Evolutionary conservation across 2,888 invertebrate genomes (phyloP).

Genomic region (Polyommatus icarus): DNA sequence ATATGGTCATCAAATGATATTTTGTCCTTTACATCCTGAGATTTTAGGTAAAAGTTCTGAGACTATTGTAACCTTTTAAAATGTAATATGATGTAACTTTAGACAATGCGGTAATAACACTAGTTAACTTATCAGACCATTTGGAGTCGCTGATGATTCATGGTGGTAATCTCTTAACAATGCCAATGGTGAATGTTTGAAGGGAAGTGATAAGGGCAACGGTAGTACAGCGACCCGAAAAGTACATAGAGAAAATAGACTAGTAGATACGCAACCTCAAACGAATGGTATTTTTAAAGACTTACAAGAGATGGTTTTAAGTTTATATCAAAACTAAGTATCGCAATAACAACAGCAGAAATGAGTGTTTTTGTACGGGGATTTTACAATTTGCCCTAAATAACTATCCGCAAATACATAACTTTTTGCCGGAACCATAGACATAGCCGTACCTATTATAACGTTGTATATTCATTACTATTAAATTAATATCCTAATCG

Average conservation of each 20-base stretch:
- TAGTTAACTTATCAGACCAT: slow-evolving; percentile 33
- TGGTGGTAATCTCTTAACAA: slow-evolving; percentile 64
- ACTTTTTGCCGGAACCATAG: no score
- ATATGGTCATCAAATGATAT: no score
- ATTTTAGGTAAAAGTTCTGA: neutral
- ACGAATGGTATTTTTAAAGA: neutral
- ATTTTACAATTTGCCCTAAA: no score
- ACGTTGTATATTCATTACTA: no score
- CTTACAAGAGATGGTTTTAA: no score
- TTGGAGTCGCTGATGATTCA: slow-evolving; percentile 57
- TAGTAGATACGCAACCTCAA: neutral
- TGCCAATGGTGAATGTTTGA: slow-evolving; percentile 51
- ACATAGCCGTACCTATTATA: no score
- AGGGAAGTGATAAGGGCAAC: slow-evolving; percentile 65
- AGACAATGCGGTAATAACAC: slow-evolving; percentile 6
- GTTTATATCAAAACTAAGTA: no score
- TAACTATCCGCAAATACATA: no score
- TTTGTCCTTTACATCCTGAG: no score
- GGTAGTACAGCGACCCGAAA: slow-evolving; percentile 58
- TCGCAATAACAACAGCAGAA: no score
- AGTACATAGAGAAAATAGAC: slow-evolving; percentile 39
- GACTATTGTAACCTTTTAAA: neutral
- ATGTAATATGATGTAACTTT: neutral
- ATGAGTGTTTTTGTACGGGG: no score
- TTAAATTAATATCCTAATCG: no score